Base-by-base conservation (phyloP, 2,888 invertebrate genomes). In the Microchrysa polita region DNA sequence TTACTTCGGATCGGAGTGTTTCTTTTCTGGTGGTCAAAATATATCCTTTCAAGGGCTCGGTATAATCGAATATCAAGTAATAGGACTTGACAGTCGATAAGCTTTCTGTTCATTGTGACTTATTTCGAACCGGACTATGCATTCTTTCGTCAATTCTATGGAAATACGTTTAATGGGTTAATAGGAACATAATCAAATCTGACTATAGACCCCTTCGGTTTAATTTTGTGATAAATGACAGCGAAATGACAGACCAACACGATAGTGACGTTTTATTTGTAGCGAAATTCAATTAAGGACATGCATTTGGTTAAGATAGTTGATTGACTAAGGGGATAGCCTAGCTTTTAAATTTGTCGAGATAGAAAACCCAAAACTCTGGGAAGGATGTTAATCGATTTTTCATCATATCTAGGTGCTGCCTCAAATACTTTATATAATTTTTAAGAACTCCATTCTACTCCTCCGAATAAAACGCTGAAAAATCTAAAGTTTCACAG, bases 141-240 rank as follows among this genome's bases (percentile, higher is more conserved):
- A 34, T 34, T 7, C 27, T 34, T 34, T 34, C 27, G 27, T 34
- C 4, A 7, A 34, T 10, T 27, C 12, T 52, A n/a, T 67, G 52
- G 27, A 52, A 34, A 52, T 61, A 61, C 22, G 16, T 67, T 34
- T 67, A 67, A 67, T 67, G 67, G 53, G 53, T 67, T 67, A 67
- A 67, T 67, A 53, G 67, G 67, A 67, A 67, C 67, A 53, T 67
- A 67, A 67, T 67, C 67, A 67, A 53, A 67, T 67, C 53, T 67
- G 67, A 67, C 53, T 52, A 53, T 7, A 48, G 22, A 52, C 53
- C 52, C 67, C 44, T 34, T 16, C 40, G n/a, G 67, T 52, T 44
- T 27, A 67, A 53, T 53, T n/a, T 7, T 67, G 27, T 67, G 53
- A 67, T 67, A 53, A 67, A 67, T 67, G 67, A 67, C 67, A 67